Base-by-base conservation (phyloP, 2,888 invertebrate genomes). In the Heliconius aoede region DNA sequence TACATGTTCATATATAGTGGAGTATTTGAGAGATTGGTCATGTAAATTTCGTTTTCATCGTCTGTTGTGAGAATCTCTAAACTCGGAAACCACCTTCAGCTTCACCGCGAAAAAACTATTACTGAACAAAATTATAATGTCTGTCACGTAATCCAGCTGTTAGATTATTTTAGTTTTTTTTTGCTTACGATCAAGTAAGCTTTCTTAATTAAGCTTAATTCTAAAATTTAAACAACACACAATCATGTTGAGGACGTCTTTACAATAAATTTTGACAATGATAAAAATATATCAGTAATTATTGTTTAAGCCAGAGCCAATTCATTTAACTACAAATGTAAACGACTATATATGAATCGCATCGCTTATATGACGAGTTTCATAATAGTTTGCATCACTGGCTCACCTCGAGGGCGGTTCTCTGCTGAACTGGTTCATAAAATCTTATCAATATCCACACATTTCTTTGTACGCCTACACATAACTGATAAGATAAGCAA, bases 401-500 rank as follows among this genome's bases (percentile, higher is more conserved):
- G 65, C 15, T 65, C 24, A 65, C 36, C 64, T 65, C 36, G 64
- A 36, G n/a, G 24, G 64, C 64, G 32, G 36, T 24, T 36, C 64
- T 24, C 36, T 65, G 15, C 21, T n/a, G 36, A 36, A 65, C 64
- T 65, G 64, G 64, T 65, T 65, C 32, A 36, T 65, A 5, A 40
- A 65, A 65, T 15, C 65, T 24, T 24, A 15, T n/a, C 32, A 36
- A 1, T 64, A 24, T 65, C 24, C 11, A 65, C 24, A 40, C 18
- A 36, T n/a, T 7, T 32, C n/a, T 30, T 40, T 15, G 13, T n/a
- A 64, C n/a, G 36, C 15, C 13, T 18, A 64, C 36, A 64, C 36
- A 64, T 69, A 78, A 74, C 32, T 67, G 69, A 79, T 76, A 72
- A 76, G 65, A 71, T 72, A 24, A 60, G 68, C 73, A 28, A 76